phyloP scores from a whole-genome alignment of 2,797 vertebrate species.

The Oreochromis mossambicus region DNA sequence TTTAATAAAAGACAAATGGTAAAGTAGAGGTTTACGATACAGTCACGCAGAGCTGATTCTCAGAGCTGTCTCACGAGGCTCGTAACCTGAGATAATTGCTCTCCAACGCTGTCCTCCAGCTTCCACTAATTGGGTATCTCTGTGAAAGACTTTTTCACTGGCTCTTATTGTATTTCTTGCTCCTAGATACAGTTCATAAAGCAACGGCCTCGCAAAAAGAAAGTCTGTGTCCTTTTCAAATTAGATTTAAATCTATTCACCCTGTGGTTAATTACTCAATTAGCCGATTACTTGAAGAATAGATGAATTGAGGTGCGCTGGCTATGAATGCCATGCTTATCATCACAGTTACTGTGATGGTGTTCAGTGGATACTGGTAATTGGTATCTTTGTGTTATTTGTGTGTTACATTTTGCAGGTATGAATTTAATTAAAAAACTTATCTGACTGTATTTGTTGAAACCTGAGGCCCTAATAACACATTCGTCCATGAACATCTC shows the following conservation, averaged over 20 bases:
- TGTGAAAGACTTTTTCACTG: slow-evolving; percentile 33
- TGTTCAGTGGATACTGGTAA: neutral
- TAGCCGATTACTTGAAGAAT: neutral
- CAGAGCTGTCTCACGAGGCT: slow-evolving; percentile 59
- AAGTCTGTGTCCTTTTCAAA: slow-evolving; percentile 19
- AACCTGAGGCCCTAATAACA: neutral
- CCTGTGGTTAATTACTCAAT: slow-evolving; percentile 22
- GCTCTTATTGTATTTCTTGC: slow-evolving; percentile 29
- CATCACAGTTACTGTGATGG: neutral
- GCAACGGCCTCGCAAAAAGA: neutral
- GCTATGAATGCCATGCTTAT: neutral
- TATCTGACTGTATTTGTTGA: neutral
- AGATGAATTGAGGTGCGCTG: neutral
- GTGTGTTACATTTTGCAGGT: neutral
- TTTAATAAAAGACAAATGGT: slow-evolving; percentile 64
- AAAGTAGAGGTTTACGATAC: slow-evolving; percentile 54
- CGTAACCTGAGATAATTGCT: slow-evolving; percentile 74
- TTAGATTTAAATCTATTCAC: slow-evolving; percentile 20
- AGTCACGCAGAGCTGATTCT: slow-evolving; percentile 50
- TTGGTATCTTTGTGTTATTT: neutral
- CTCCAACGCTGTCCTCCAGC: slow-evolving; percentile 61
- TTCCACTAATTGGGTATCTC: slow-evolving; percentile 66
- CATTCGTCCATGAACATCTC: neutral
- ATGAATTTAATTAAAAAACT: neutral
- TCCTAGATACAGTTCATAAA: slow-evolving; percentile 43